Base-by-base conservation (phyloP, 2,113 vertebrate species). In the Illadopsis cleaveri region DNA sequence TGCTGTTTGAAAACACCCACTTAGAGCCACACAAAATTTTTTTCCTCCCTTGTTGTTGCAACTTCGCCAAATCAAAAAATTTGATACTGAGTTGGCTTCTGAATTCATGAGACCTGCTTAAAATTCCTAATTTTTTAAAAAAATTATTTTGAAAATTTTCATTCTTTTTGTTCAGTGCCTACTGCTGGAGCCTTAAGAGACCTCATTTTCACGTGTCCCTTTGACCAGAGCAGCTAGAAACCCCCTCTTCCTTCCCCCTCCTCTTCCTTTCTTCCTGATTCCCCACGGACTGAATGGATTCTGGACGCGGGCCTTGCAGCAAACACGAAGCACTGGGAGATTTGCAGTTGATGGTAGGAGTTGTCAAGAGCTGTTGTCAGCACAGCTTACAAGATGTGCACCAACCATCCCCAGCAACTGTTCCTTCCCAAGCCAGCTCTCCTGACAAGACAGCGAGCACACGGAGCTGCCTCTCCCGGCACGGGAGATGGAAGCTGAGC, bases 1-100 rank as follows among this genome's bases (percentile, higher is more conserved):
- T 64, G 56, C 68, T 95, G 80, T 92, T 96, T 95, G 94, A 92
- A 66, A 95, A 93, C 95, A 97, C 89, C 89, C 82, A 93, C 95
- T 89, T 83, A 47, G 50, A 83, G 47, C 90, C 92, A 93, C 76
- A 80, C 58, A 35, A 50, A 11, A 4, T 38, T 76, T 94, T 91
- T 86, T 88, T 23, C 33, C 22, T 76, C 44, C 38, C 28, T 53
- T 70, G 24, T 81, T 68, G n/a, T 58, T 94, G 81, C 68, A 75
- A 33, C 72, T 86, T 90, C 10, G 40, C 86, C 77, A 95, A 95
- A 77, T 62, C 6, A 62, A 90, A 83, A 78, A 83, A 51, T 73
- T 61, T 24, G 62, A 51, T 76, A n/a, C 38, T 2, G 60, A 83
- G 10, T 42, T 90, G n/a, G 75, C 79, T 82, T 88, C 50, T 70